Evolutionary conservation across 1,140 invertebrate genomes (phyloP).

Genomic region (Drosophila aff.): DNA sequence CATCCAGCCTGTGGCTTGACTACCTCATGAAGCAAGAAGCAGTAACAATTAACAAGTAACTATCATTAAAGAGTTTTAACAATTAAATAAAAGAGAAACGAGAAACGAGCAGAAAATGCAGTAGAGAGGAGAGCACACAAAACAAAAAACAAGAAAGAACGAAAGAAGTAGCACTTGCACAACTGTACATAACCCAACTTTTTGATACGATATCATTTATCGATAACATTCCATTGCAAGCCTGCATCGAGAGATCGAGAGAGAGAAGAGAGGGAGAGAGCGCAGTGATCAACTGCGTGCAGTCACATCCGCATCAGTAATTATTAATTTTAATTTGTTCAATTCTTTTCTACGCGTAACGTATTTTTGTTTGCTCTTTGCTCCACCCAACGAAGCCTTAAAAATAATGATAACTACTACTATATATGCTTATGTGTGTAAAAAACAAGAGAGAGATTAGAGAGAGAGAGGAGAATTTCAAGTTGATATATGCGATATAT

Average conservation of each 20-base stretch:
- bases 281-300: conserved; percentile 56
- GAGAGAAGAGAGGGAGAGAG: conserved; percentile 7
- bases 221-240: conserved; percentile 78
- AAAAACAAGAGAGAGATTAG: conserved; percentile 26
- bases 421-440: conserved; percentile 31
- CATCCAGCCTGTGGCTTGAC: conserved; percentile 68
- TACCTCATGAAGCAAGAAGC: conserved; percentile 69
- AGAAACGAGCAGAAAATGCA: background rate
- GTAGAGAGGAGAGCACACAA: conserved; percentile 22
- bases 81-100: background rate
- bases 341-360: conserved; percentile 41
- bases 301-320: conserved; percentile 83
- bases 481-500: conserved; percentile 61
- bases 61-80: conserved; percentile 46
- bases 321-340: conserved; percentile 80
- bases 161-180: conserved; percentile 35
- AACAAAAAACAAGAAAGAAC: background rate
- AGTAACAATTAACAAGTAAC: conserved; percentile 56
- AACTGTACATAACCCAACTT: conserved; percentile 74
- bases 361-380: conserved; percentile 42
- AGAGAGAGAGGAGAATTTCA: conserved; percentile 12
- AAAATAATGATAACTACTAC: conserved; percentile 43
- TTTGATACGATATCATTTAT: conserved; percentile 55
- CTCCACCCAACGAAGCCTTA: conserved; percentile 44
- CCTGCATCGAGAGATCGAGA: conserved; percentile 14